Evolutionary conservation across 2,888 invertebrate species (phyloP).

Genomic region (Leptinotarsa rubiginosa): DNA sequence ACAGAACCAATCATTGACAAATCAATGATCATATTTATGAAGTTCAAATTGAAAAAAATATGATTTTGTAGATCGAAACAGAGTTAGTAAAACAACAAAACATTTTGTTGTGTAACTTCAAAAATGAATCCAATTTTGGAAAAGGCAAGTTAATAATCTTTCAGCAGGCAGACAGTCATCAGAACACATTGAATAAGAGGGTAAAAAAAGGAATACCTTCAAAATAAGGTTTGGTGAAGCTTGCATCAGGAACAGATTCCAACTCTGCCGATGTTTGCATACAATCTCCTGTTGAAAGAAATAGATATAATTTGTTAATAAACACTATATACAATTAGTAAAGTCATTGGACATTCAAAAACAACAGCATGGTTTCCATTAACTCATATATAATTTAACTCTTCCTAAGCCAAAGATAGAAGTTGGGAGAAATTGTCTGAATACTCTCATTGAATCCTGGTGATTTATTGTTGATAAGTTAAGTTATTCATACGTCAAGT

Average conservation of each 20-base stretch:
- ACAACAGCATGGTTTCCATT: neutral
- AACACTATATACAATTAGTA: neutral
- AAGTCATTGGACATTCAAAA: neutral
- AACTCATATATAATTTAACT: no score
- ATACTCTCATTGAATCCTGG: no score
- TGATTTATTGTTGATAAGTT: no score
- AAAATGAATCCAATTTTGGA: neutral
- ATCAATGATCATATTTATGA: neutral
- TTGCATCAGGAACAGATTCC: slow-evolving; percentile 3
- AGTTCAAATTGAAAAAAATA: slow-evolving; percentile 1
- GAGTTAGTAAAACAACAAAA: neutral
- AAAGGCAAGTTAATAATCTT: neutral
- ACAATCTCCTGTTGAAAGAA: neutral
- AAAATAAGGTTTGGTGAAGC: neutral
- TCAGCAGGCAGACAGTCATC: neutral
- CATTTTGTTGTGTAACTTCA: slow-evolving; percentile 2
- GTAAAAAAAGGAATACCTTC: neutral
- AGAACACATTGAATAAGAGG: no score
- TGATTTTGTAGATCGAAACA: neutral
- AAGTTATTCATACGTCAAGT: no score
- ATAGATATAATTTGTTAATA: neutral
- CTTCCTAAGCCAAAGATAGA: no score
- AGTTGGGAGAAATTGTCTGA: no score
- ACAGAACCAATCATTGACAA: neutral
- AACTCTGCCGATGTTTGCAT: neutral